phyloP scores from a whole-genome alignment of 2,113 vertebrate species.

The Coturnix japonica region DNA sequence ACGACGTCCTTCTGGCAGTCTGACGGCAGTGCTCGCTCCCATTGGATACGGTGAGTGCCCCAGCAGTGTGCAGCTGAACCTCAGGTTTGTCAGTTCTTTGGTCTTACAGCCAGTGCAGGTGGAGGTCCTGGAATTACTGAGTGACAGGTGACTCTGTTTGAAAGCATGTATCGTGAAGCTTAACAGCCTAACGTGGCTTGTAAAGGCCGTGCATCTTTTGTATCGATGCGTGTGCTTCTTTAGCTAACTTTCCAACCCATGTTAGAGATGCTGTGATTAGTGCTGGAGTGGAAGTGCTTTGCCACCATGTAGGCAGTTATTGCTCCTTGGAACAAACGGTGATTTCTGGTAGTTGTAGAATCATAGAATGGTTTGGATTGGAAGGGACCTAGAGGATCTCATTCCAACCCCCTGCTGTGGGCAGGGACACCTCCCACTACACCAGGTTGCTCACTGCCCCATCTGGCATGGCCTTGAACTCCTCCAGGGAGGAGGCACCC shows the following conservation, averaged over 20 bases:
- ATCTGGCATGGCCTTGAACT: too few species aligned
- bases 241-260: not conserved
- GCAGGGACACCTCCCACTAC: too few species aligned
- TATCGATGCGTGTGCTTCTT: not conserved
- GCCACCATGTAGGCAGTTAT: not conserved
- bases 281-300: not conserved
- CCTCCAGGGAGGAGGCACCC: too few species aligned
- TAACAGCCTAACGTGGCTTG: not conserved
- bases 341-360: too few species aligned
- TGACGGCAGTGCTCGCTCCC: conserved; percentile 93
- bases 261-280: not conserved
- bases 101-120: not conserved
- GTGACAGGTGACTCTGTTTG: not conserved
- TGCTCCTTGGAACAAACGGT: not conserved
- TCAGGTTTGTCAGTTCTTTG: too few species aligned
- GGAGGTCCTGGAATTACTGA: not conserved
- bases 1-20: conserved; percentile 96
- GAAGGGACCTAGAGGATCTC: too few species aligned
- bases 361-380: too few species aligned
- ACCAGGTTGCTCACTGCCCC: too few species aligned
- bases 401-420: too few species aligned
- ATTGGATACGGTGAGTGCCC: conserved; percentile 91
- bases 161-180: not conserved
- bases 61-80: rapidly evolving
- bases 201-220: not conserved